Evolutionary conservation across 2,113 vertebrate genomes (phyloP).

Genomic region (Prunella fulvescens): DNA sequence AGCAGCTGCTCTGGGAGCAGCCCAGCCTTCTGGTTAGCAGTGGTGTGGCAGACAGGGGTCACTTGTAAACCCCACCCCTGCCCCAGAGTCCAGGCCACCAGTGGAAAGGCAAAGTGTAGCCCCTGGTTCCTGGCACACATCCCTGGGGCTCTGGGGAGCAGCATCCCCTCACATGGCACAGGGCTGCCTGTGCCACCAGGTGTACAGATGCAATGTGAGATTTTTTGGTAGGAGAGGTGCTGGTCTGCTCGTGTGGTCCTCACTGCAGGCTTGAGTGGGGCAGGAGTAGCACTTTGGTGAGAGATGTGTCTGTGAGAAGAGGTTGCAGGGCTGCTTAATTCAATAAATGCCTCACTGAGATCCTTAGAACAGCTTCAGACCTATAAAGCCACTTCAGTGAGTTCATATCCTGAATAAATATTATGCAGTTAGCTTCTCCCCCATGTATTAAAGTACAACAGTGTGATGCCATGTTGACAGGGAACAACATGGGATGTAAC

Average conservation of each 20-base stretch:
- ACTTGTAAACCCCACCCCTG: background rate
- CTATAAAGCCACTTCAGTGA: conserved; percentile 5
- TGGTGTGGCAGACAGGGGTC: background rate
- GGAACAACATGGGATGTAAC: background rate
- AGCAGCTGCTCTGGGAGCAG: background rate
- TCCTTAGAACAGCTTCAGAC: conserved; percentile 1
- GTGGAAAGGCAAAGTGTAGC: fast-evolving
- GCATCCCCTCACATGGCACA: fast-evolving
- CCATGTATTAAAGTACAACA: background rate
- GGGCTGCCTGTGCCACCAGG: background rate
- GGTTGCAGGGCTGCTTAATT: background rate
- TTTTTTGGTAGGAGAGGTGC: background rate
- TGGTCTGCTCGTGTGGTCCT: background rate
- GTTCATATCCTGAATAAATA: conserved; percentile 37
- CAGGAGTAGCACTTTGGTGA: fast-evolving
- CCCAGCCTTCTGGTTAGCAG: background rate
- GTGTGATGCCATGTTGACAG: background rate
- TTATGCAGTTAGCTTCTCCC: conserved; percentile 4
- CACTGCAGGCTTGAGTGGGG: background rate
- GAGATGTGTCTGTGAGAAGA: background rate
- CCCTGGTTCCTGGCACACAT: fast-evolving
- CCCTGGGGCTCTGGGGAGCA: fast-evolving
- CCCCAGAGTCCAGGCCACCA: fast-evolving
- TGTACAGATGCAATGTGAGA: background rate
- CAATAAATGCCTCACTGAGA: background rate